A percentile compares a stretch with the other conserved stretches of the same genome.
These are phyloP conservation scores for Macrocentrus cingulum DNA, from an alignment of 1,140 invertebrate genomes.

Conservation along the genomic window DNA sequence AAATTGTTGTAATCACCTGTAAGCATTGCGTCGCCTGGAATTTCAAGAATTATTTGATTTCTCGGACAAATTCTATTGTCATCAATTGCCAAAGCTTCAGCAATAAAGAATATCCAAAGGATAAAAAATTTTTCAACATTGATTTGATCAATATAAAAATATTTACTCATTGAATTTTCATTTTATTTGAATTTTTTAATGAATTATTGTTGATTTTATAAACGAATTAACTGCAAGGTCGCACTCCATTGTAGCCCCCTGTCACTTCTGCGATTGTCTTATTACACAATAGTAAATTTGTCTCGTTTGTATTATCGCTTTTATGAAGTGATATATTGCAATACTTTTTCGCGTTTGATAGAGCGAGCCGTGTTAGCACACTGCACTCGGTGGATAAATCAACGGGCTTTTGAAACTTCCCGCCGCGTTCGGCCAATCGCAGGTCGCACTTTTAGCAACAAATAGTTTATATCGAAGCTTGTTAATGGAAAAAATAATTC, in stretches of 20 bases:
- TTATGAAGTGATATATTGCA: too few species aligned
- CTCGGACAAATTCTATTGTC: slow-evolving; percentile 14
- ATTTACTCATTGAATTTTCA: too few species aligned
- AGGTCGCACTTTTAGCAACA: too few species aligned
- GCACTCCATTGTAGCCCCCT: neutral
- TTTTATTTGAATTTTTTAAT: neutral
- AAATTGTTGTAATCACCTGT: slow-evolving; percentile 37
- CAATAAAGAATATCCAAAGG: slow-evolving; percentile 15
- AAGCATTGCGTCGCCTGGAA: slow-evolving; percentile 45
- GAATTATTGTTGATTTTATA: neutral
- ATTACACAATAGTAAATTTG: neutral
- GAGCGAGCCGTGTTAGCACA: too few species aligned
- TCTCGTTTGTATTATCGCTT: too few species aligned
- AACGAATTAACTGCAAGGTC: slow-evolving; percentile 22
- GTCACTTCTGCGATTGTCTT: neutral
- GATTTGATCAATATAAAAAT: neutral
- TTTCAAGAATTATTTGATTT: slow-evolving; percentile 35
- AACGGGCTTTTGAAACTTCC: too few species aligned
- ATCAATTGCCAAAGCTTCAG: slow-evolving; percentile 9
- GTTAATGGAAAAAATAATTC: too few species aligned
- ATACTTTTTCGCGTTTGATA: too few species aligned
- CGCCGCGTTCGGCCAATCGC: too few species aligned
- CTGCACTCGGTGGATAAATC: too few species aligned
- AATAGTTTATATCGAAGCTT: too few species aligned
- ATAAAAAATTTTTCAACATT: slow-evolving; percentile 10